Base-by-base conservation (phyloP, 2,888 invertebrate species). In the Drosophila cyrtoloma region DNA sequence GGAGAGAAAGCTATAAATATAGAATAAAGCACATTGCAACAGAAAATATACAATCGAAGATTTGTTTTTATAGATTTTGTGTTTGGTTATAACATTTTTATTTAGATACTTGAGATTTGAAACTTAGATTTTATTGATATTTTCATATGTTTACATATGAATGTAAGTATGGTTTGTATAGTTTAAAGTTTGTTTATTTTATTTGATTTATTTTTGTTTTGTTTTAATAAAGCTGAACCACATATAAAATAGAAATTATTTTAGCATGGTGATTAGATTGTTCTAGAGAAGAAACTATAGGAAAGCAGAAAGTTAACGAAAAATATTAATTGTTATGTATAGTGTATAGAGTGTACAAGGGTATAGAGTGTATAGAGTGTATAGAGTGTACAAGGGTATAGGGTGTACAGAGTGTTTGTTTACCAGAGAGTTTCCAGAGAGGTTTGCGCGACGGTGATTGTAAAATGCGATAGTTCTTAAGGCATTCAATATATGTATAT, bases 231-330 rank as follows among this genome's bases (percentile, higher is more conserved):
- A 93, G 93, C 93, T 93, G 93, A 93, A 93, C 93, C 93, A 93
- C 93, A 93, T 92, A 93, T 93, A 93, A 93, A 92, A 92, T 88
- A 93, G 93, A 93, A 93, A 93, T 93, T 92, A 92, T 93, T 93
- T 93, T 92, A 93, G 93, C 86, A 90, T 93, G 93, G 93, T 93
- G 93, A 93, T 91, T 82, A 76, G 73, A 81, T 68, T 80, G 64
- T 77, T 68, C 55, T 50, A 73, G 61, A 68, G 79, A 71, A 75
- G 71, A 82, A 77, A 72, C 65, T 57, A 82, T 67, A 63, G 67
- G 72, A 75, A 73, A 74, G 60, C 69, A 59, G 61, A 71, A 64
- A 76, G 66, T 64, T 44, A 71, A 64, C 47, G 39, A 47, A 72
- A 60, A 62, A 57, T 82, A 52, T 66, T 67, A 67, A 68, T 35